Conservation (phyloP, 1,140 invertebrate species). For the Aphelenchoides besseyi region DNA sequence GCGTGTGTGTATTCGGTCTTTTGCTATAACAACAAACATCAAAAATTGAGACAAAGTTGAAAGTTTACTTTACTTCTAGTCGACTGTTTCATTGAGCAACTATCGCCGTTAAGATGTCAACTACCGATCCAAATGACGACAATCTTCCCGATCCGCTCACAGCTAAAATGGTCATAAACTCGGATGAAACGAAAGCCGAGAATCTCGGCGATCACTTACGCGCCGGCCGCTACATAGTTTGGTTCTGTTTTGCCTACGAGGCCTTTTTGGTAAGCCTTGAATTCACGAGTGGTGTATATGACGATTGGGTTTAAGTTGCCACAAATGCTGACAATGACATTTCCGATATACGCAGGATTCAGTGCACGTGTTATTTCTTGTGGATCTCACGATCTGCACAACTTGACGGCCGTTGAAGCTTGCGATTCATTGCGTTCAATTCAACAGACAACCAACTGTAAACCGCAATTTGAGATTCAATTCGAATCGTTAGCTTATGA, state of each 20-base stretch:
- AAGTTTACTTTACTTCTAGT: neutral
- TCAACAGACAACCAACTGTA: slow-evolving; percentile 10
- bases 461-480: slow-evolving; percentile 28
- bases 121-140: neutral
- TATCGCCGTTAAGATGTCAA: neutral
- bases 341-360: slow-evolving; percentile 35
- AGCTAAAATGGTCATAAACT: neutral
- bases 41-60: no score
- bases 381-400: slow-evolving; percentile 19
- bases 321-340: slow-evolving; percentile 29
- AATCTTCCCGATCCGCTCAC: neutral
- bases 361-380: slow-evolving; percentile 26
- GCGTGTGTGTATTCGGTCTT: no score
- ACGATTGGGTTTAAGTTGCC: no score
- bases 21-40: no score
- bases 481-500: slow-evolving; percentile 30
- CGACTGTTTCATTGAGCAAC: slow-evolving; percentile 6
- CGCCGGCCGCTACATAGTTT: slow-evolving; percentile 22
- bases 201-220: slow-evolving; percentile 24
- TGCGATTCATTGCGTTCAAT: slow-evolving; percentile 15
- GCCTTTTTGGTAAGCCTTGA: slow-evolving; percentile 12
- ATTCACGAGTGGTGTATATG: no score
- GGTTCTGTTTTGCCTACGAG: slow-evolving; percentile 22
- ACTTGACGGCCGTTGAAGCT: slow-evolving; percentile 26
- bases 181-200: neutral